Evolutionary conservation across 64 coral and sea anemone genomes (phyloP).

Genomic region (Actinia equina): DNA sequence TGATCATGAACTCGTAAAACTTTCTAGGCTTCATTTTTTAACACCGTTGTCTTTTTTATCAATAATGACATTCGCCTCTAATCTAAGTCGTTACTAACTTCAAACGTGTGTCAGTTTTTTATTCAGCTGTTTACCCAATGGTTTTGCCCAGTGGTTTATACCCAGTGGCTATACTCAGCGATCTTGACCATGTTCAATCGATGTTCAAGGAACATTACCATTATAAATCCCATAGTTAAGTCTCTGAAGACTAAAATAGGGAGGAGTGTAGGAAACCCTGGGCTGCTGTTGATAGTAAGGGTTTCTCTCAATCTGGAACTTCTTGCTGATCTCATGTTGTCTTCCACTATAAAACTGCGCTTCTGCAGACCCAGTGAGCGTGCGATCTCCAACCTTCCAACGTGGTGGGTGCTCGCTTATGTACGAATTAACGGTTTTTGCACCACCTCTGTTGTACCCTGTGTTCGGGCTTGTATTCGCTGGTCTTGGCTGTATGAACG

Average conservation of each 20-base stretch:
- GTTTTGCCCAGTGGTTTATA: no score
- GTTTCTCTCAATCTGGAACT: slow-evolving; percentile 82
- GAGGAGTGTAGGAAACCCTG: slow-evolving; percentile 24
- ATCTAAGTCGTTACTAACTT: no score
- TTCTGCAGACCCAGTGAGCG: neutral
- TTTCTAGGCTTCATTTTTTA: no score
- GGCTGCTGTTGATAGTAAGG: slow-evolving; percentile 59
- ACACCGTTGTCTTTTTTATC: no score
- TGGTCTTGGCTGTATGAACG: neutral
- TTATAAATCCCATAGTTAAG: slow-evolving; percentile 83
- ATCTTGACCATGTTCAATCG: no score
- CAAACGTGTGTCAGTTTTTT: no score
- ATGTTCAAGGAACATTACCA: slow-evolving; percentile 52
- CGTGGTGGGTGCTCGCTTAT: neutral
- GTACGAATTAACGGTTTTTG: neutral
- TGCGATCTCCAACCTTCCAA: slow-evolving; percentile 6
- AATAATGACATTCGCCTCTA: no score
- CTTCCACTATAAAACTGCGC: neutral
- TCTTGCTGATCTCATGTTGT: slow-evolving; percentile 44
- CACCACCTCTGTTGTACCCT: neutral
- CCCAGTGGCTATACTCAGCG: no score
- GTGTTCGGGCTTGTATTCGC: neutral
- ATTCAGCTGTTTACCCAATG: no score
- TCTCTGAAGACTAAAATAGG: slow-evolving; percentile 67
- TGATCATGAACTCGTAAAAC: no score